Evolutionary conservation across 2,113 vertebrate species (phyloP), one percentile per base, ranked within the genome.

Genomic region (Microcebus jonahi): DNA sequence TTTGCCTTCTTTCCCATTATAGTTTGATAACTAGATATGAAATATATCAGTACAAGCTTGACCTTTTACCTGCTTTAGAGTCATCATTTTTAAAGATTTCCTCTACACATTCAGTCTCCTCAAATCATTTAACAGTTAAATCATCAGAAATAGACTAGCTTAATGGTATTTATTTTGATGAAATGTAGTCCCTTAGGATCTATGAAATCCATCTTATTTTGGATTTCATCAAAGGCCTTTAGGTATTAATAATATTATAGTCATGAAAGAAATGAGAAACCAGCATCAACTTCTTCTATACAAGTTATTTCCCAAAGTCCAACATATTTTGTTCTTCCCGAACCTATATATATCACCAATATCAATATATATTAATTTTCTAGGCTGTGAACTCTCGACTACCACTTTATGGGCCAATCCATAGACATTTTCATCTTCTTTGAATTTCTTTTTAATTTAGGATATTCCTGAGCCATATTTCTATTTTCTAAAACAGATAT

Each of bases 361-460:
- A 86, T n/a, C 68, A 93, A 36, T 20, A 76, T 29, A 55, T 80
- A 65, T 70, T 61, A 91, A 82, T 94, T 89, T n/a, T 82, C 29
- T 90, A 48, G 6, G 39, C 8, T 61, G 59, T 95, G 15, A 50
- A 29, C 12, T 93, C 2, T 86, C 53, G 90, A 57, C 59, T 14
- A 73, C 4, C 7, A 67, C 25, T 85, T 53, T 68, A 82, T 25
- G n/a, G 12, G 5, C 65, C 42, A 91, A 31, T 80, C 9, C 10
- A 34, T 27, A 71, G 61, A 85, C 29, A 86, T 36, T 90, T 67
- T 93, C 45, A 73, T 67, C 45, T 90, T 23, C 18, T 70, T 67
- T 95, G 59, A 59, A 84, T 73, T 85, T 85, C 8, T 61, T 96
- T 88, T 61, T 84, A 91, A 88, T 59, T 92, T 82, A 76, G 50